Evolutionary conservation across 2,113 vertebrate genomes (phyloP), one percentile per base, ranked within the genome.

Genomic region (Catagonus wagneri): DNA sequence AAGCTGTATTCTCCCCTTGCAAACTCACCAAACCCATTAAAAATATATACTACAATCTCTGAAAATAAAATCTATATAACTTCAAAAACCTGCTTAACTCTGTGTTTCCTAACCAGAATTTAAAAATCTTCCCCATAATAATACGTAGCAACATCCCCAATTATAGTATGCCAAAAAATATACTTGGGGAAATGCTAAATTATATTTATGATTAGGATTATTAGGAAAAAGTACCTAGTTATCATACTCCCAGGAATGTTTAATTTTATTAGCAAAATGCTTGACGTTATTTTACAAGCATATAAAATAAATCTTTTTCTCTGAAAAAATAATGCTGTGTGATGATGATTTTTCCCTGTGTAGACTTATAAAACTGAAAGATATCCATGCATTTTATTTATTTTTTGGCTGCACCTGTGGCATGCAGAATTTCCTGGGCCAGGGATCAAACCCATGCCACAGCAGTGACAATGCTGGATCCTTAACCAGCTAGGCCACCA

Each of bases 341-440:
- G 32, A 79, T 75, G 50, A 86, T 39, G 84, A 58, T 69, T 69
- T 39, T 96, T 23, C 50, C 19, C 16, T 56, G 1, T 66, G 17
- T 89, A 92, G 25, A 92, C 39, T 56, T 81, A 25, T 34, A 76
- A 83, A 80, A 90, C 52, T 83, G 34, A 69, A 95, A 91, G 74
- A 25, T 3, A 25, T 23, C 25, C 54, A 44, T 44, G 44, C 44
- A 44, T 44, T 44, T 44, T 44, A 44, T 44, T 44, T 44, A 44
- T 44, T 44, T 44, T 44, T 44, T 44, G 44, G 44, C 44, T 44
- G 44, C 44, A 44, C 44, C 4, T 44, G 44, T 44, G 44, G 44
- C 44, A 44, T 44, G 44, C 44, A 44, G 44, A 44, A 44, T 44
- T 44, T 44, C 44, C 44, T 8, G 8, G 44, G 8, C 4, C 44